These are phyloP conservation scores for Napeogenes inachia DNA, from an alignment of 2,888 invertebrate genomes.

Conservation along the genomic window DNA sequence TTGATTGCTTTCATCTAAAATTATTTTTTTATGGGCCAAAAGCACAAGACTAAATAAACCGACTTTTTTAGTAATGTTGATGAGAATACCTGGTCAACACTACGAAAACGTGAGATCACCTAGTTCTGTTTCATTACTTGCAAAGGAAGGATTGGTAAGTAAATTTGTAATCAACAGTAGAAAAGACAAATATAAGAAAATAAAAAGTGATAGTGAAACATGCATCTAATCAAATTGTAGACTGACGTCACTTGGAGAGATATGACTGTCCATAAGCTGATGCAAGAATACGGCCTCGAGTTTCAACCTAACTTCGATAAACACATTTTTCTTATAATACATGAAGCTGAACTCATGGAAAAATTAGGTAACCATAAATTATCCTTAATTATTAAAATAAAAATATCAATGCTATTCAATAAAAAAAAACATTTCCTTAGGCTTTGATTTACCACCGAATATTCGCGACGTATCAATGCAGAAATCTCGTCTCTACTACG, in stretches of 20 bases:
- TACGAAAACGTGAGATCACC: constrained; percentile 70
- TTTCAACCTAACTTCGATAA: constrained; percentile 82
- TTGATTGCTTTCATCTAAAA: no score
- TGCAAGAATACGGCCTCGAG: constrained; percentile 81
- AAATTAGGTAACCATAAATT: constrained; percentile 73
- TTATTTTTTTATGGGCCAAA: neutral
- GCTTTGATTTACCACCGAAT: constrained; percentile 63
- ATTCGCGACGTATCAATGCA: constrained; percentile 79
- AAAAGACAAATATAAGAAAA: neutral
- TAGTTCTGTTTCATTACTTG: constrained; percentile 63
- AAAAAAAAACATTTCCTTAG: constrained; percentile 34
- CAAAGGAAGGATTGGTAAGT: constrained; percentile 68
- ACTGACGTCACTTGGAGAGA: constrained; percentile 82
- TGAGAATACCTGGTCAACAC: constrained; percentile 71
- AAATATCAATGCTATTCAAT: no score
- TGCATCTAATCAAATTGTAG: constrained; percentile 36
- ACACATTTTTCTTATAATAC: constrained; percentile 81
- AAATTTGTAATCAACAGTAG: neutral
- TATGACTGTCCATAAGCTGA: constrained; percentile 80
- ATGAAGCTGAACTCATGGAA: constrained; percentile 86
- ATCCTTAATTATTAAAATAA: no score
- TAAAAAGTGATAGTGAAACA: no score
- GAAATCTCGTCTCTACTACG: constrained; percentile 79
- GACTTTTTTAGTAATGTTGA: constrained; percentile 57
- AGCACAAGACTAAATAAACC: neutral